phyloP scores from a whole-genome alignment of 2,113 vertebrate genomes.

The Neotoma lepida region DNA sequence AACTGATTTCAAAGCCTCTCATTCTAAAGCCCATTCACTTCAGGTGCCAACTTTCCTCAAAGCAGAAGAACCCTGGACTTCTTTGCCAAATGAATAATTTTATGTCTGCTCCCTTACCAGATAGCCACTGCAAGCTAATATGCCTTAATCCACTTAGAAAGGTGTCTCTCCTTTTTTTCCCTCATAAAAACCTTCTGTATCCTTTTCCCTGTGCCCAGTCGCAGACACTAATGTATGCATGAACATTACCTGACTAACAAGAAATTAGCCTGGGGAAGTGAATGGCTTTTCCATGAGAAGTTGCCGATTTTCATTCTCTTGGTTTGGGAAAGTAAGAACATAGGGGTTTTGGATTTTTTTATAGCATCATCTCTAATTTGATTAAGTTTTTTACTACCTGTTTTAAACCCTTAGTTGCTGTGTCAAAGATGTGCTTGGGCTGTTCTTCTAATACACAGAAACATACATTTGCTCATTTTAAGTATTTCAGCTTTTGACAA shows the following conservation, averaged over 20 bases:
- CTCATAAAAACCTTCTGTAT: background rate
- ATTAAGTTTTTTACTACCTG: constrained; percentile 65
- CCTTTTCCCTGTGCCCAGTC: constrained; percentile 1
- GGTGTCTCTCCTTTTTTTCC: background rate
- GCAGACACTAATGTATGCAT: background rate
- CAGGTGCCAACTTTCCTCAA: constrained; percentile 34
- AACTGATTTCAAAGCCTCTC: constrained; percentile 51
- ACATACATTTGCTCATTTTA: constrained; percentile 80
- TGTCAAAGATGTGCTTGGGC: constrained; percentile 78
- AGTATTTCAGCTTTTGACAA: constrained; percentile 77
- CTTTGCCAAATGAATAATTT: constrained; percentile 25
- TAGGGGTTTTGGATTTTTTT: constrained; percentile 43
- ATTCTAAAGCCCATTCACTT: constrained; percentile 53
- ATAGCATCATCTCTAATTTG: constrained; percentile 78
- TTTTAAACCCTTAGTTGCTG: constrained; percentile 61
- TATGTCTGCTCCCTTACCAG: background rate
- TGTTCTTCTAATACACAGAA: constrained; percentile 71
- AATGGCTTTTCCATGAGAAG: constrained; percentile 51
- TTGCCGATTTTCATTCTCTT: constrained; percentile 50
- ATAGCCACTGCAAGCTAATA: background rate
- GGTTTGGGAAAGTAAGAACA: constrained; percentile 56
- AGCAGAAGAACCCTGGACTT: constrained; percentile 52
- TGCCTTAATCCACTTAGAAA: constrained; percentile 47
- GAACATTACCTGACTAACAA: background rate
- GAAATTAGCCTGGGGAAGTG: constrained; percentile 37